Conservation (phyloP, 2,113 vertebrate species). For the Pedionomus torquatus region DNA sequence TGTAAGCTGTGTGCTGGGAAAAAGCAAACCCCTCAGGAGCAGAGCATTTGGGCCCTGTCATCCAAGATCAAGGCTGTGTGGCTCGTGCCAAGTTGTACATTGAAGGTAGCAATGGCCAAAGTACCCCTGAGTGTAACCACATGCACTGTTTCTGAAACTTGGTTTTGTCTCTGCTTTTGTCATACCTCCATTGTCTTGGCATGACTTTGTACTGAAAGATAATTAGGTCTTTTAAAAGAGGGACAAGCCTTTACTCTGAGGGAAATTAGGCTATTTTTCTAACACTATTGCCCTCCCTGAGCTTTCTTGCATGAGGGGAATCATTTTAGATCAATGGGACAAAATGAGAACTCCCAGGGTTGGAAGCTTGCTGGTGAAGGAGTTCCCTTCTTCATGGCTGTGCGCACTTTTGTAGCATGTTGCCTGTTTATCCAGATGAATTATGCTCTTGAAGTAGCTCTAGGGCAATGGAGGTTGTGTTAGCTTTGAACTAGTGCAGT, state of each 20-base stretch:
- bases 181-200: neutral
- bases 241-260: neutral
- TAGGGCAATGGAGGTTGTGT: neutral
- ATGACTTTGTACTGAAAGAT: neutral
- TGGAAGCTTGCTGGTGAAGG: neutral
- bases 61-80: neutral
- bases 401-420: neutral
- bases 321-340: neutral
- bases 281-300: neutral
- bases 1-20: neutral
- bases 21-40: neutral
- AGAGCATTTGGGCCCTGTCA: neutral
- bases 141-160: neutral
- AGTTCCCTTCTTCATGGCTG: neutral
- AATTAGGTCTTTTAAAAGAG: neutral
- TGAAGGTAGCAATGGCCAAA: neutral
- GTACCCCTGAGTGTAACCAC: neutral
- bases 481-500: neutral
- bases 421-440: neutral
- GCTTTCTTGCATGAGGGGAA: neutral
- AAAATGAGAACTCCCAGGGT: neutral
- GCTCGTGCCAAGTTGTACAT: neutral
- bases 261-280: neutral
- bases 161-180: neutral
- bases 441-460: neutral